phyloP scores from a whole-genome alignment of 2,113 vertebrate genomes.

The Taurulus bubalis region DNA sequence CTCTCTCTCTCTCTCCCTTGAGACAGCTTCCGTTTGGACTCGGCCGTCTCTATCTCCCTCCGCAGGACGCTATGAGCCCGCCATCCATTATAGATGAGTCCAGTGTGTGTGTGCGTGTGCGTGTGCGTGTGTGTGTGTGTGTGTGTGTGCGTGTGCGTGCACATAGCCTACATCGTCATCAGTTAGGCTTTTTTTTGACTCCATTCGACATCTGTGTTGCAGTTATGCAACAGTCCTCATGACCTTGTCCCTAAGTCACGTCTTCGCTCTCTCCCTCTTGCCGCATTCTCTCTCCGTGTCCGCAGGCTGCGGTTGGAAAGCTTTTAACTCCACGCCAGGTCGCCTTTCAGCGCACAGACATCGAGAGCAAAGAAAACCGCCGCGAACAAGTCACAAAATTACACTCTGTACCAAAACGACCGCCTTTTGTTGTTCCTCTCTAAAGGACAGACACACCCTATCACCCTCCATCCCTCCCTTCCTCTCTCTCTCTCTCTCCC shows the following conservation, averaged over 20 bases:
- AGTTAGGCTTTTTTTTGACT: conserved; percentile 13
- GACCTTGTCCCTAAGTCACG: conserved; percentile 19
- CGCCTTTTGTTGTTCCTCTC: conserved; percentile 57
- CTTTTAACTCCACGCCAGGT: conserved; percentile 45
- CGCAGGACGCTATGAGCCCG: conserved; percentile 25
- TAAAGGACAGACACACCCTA: conserved; percentile 57
- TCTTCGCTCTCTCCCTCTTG: conserved; percentile 4
- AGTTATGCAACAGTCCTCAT: conserved; percentile 45
- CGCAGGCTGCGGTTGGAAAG: conserved; percentile 48
- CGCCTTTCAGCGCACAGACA: conserved; percentile 6
- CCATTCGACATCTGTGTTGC: conserved; percentile 30
- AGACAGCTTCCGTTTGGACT: conserved; percentile 29
- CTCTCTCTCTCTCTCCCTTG: not conserved
- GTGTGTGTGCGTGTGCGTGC: not conserved
- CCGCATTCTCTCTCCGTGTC: conserved; percentile 22
- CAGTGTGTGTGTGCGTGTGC: not conserved
- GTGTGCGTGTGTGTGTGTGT: not conserved
- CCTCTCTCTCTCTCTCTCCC: conserved; percentile 5
- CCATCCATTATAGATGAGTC: conserved; percentile 70
- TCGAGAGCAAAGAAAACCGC: conserved; percentile 7
- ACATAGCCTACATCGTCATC: not conserved
- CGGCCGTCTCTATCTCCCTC: conserved; percentile 26
- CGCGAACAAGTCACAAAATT: conserved; percentile 18
- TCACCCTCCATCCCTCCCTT: conserved; percentile 24
- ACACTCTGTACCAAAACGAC: conserved; percentile 38